These are phyloP conservation scores for Melanerpes aurifrons DNA, from an alignment of 2,113 vertebrate genomes.

Conservation along the genomic window DNA sequence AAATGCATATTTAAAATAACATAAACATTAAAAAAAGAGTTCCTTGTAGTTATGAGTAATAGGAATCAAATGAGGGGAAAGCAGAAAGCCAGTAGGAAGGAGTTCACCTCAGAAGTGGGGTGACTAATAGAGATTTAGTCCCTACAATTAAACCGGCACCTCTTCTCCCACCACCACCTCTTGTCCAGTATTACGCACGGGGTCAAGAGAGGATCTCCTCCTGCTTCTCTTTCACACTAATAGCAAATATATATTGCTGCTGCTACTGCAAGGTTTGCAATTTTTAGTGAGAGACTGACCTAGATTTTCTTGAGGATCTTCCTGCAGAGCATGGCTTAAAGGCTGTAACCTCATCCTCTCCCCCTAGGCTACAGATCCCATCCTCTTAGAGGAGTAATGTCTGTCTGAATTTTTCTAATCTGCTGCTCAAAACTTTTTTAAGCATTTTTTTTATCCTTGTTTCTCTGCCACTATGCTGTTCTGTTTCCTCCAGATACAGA, in stretches of 20 bases:
- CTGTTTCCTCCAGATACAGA: neutral
- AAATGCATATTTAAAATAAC: neutral
- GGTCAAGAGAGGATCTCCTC: neutral
- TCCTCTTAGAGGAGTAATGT: neutral
- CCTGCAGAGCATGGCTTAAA: constrained; percentile 21
- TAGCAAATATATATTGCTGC: neutral
- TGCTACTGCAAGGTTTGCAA: neutral
- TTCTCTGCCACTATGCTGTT: neutral
- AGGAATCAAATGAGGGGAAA: neutral
- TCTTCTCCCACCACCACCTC: neutral
- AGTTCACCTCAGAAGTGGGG: neutral
- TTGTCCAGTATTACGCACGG: neutral
- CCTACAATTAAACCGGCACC: accelerated
- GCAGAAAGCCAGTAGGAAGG: neutral
- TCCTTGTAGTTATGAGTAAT: neutral
- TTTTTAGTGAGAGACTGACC: constrained; percentile 16
- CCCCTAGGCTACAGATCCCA: neutral
- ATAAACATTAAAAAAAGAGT: no score
- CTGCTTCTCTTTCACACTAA: neutral
- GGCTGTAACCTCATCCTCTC: constrained; percentile 20
- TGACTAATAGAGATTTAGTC: neutral
- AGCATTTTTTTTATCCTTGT: neutral
- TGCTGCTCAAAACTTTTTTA: neutral
- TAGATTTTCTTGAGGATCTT: constrained; percentile 37
- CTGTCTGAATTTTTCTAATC: neutral